These are phyloP conservation scores for Cantharis rufa DNA, from an alignment of 2,888 invertebrate genomes.

Conservation along the genomic window DNA sequence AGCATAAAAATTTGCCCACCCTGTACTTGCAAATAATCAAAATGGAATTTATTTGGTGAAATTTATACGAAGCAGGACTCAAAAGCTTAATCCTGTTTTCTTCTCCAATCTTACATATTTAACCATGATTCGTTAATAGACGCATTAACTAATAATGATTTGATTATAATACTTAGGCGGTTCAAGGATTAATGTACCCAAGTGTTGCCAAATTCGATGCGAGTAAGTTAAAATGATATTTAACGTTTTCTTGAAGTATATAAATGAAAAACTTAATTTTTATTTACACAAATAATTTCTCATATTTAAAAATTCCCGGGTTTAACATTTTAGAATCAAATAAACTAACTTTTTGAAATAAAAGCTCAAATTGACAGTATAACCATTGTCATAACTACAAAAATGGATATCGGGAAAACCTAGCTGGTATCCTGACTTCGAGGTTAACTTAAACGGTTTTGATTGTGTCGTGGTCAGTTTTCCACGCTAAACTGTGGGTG, in stretches of 20 bases:
- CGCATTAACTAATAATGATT: background rate
- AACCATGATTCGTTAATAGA: background rate
- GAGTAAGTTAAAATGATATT: background rate
- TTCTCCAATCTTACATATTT: background rate
- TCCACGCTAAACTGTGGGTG: background rate
- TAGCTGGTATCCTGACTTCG: background rate
- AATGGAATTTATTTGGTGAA: background rate
- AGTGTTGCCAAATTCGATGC: background rate
- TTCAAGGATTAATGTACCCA: background rate
- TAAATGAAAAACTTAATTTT: background rate
- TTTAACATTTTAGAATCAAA: background rate
- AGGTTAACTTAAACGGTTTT: background rate
- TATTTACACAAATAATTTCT: background rate
- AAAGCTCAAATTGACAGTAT: no score
- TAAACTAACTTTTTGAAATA: background rate
- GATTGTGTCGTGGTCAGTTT: background rate
- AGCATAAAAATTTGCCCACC: no score
- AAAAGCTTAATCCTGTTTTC: background rate
- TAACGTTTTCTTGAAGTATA: background rate
- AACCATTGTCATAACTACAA: no score
- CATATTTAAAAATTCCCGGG: background rate
- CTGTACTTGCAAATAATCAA: no score
- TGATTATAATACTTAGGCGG: background rate
- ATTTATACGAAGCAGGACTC: background rate
- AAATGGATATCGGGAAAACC: background rate